A percentile compares a stretch with the other conserved stretches of the same genome.
Conservation (phyloP, 2,113 vertebrate species). For the Salvator merianae region DNA sequence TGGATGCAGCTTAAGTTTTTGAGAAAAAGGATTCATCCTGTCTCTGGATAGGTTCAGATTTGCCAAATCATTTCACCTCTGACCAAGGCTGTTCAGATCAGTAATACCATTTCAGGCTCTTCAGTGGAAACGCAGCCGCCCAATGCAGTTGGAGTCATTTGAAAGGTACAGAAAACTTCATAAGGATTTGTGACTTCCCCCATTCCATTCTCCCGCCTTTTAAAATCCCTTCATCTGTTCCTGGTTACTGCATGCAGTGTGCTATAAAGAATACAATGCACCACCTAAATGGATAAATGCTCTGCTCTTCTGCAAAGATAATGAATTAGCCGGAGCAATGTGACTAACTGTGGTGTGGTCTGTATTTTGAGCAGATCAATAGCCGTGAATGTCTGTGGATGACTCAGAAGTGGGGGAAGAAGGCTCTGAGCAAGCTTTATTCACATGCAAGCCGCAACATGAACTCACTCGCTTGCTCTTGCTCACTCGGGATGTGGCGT, state of each 20-base stretch:
- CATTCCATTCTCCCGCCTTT: background rate
- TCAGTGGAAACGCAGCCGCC: slow-evolving; percentile 23
- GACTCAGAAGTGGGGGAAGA: slow-evolving; percentile 53
- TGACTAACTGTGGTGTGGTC: slow-evolving; percentile 24
- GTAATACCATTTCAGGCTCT: background rate
- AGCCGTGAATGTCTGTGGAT: slow-evolving; percentile 30
- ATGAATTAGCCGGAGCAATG: slow-evolving; percentile 12
- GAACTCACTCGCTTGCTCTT: slow-evolving; percentile 37
- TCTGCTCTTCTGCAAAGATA: slow-evolving; percentile 15
- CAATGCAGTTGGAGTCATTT: background rate
- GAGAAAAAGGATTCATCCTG: background rate
- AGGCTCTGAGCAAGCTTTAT: slow-evolving; percentile 28
- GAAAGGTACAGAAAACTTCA: slow-evolving; percentile 24
- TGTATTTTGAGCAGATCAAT: slow-evolving; percentile 12
- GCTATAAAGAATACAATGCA: background rate
- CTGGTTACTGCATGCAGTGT: background rate
- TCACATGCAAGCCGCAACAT: background rate
- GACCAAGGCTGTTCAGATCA: background rate
- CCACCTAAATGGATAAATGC: background rate
- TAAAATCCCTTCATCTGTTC: slow-evolving; percentile 8
- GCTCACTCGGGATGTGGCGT: slow-evolving; percentile 44
- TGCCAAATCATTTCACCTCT: slow-evolving; percentile 10
- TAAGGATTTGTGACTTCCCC: background rate
- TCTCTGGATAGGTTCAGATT: background rate
- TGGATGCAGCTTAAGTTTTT: background rate